Conservation (phyloP, 2,797 vertebrate genomes). For the Phataginus tetradactyla region DNA sequence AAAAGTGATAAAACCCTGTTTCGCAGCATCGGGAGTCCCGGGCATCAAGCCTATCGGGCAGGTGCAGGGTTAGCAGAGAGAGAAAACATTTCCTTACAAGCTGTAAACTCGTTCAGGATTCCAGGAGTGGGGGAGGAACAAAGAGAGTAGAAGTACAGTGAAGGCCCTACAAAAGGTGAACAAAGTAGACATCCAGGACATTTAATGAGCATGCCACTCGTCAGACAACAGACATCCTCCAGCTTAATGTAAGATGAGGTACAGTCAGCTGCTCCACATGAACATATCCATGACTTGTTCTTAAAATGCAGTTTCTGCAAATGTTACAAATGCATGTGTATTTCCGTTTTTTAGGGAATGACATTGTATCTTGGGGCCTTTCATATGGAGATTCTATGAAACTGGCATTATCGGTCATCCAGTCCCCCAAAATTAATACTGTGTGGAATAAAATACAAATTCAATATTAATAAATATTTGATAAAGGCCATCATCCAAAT, state of each 20-base stretch:
- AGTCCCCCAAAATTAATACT: neutral
- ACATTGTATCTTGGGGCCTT: neutral
- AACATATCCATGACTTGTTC: neutral
- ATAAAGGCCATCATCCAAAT: neutral
- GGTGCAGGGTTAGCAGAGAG: neutral
- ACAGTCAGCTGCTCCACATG: neutral
- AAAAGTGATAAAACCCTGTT: neutral
- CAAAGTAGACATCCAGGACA: neutral
- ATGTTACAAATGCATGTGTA: neutral
- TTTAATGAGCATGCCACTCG: neutral
- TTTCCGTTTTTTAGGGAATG: neutral
- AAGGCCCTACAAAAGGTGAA: neutral
- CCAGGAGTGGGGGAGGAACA: neutral
- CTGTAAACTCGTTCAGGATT: neutral
- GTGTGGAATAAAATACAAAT: constrained; percentile 15
- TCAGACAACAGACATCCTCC: neutral
- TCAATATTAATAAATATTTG: constrained; percentile 27
- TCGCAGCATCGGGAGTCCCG: neutral
- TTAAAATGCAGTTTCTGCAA: neutral
- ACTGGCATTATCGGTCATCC: neutral
- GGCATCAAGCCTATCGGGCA: neutral
- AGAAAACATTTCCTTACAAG: neutral
- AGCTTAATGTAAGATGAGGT: neutral
- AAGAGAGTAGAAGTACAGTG: neutral
- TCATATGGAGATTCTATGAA: neutral